Evolutionary conservation across 2,888 invertebrate species (phyloP), one percentile per base, ranked within the genome.

Genomic region (Plagodis dolabraria): DNA sequence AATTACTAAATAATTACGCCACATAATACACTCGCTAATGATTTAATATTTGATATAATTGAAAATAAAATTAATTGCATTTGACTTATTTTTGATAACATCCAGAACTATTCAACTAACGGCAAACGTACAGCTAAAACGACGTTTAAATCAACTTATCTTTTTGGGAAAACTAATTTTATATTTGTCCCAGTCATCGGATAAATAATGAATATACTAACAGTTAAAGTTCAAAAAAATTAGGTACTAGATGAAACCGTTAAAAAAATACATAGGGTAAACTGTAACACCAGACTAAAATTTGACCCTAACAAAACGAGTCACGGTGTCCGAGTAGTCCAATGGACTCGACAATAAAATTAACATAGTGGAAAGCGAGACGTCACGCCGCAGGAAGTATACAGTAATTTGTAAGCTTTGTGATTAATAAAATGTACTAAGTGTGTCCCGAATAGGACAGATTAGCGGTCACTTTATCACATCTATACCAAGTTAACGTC

Each of bases 391-490:
- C 90, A 89, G 92, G 92, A 92, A 92, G 91, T 87, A 84, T 84
- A 84, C 80, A 79, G 90, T 92, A 91, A 92, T 92, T 92, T 92
- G 92, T 92, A 89, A 89, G 87, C 89, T 89, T 92, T 92, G 90
- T 92, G 92, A 92, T 92, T 92, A 92, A 92, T 92, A 92, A 92
- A 92, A 83, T 89, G 89, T 87, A 89, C 90, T 92, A 92, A 92
- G 89, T 92, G 92, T 85, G 90, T 85, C 92, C 87, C 90, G 89
- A 92, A 91, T 91, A 87, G 90, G 87, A 91, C 89, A 91, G 92
- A 92, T 92, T 92, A 92, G 92, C 89, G 91, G 85, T 80, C 92
- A 89, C 86, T 92, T 92, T 92, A 92, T 92, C 92, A 92, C 92
- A 86, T 92, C 89, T 87, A 92, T 92, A 85, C 89, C 83, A 83